Percentiles rank a stretch among this genome's conserved stretches.
phyloP scores from a whole-genome alignment of 1,140 invertebrate genomes.

The Berghia stephanieae region DNA sequence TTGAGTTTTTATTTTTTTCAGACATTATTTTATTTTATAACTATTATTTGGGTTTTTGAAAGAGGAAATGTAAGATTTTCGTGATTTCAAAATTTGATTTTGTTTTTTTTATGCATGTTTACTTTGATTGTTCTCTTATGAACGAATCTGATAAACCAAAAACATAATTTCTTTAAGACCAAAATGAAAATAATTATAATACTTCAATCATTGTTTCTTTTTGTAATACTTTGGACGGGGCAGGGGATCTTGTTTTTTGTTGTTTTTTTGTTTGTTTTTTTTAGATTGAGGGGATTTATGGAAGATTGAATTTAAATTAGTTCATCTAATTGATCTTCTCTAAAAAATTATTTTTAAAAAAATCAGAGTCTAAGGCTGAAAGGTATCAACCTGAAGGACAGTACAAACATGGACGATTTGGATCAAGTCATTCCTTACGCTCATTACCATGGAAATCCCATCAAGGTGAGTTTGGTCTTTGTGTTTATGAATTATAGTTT shows the following conservation, averaged over 20 bases:
- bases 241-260: not conserved
- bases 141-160: not conserved
- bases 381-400: conserved; percentile 44
- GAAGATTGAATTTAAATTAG: no score
- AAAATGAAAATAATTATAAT: not conserved
- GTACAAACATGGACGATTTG: conserved; percentile 44
- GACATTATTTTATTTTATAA: not conserved
- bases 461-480: conserved; percentile 40
- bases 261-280: not conserved
- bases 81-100: not conserved
- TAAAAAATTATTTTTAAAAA: conserved; percentile 19
- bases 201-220: not conserved
- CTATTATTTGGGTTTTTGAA: not conserved
- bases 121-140: not conserved
- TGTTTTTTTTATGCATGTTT: not conserved
- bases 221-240: conserved; percentile 19
- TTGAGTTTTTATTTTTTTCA: not conserved
- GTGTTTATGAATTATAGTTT: not conserved
- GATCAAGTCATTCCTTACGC: conserved; percentile 46
- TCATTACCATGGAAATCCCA: conserved; percentile 45
- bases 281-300: no score
- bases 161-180: not conserved
- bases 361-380: conserved; percentile 43
- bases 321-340: not conserved
- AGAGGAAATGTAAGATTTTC: not conserved